phyloP scores from a whole-genome alignment of 1,140 invertebrate genomes.

The Lasaia peninsularis region DNA sequence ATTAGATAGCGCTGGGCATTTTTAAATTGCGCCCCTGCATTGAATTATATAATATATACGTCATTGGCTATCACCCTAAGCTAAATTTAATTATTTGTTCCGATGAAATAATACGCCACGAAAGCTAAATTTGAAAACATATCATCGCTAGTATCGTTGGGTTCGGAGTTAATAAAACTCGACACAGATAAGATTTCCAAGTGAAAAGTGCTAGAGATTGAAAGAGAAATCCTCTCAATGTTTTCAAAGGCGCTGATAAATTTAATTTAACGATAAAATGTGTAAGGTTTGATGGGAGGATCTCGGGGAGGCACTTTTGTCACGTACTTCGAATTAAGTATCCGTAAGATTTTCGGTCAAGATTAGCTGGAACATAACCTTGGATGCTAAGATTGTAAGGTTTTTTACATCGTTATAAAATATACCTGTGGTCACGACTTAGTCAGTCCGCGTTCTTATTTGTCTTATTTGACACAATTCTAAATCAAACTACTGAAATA shows the following conservation, averaged over 20 bases:
- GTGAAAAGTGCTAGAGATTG: conserved; percentile 10
- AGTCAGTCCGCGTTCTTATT: too few species aligned
- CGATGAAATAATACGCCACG: neutral
- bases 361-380: neutral
- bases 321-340: conserved; percentile 1
- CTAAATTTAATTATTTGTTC: too few species aligned
- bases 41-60: too few species aligned
- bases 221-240: conserved; percentile 7
- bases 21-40: too few species aligned
- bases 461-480: too few species aligned
- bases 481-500: too few species aligned
- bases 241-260: conserved; percentile 9
- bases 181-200: conserved; percentile 6
- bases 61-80: too few species aligned
- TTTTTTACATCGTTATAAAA: too few species aligned
- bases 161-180: neutral
- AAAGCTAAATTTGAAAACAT: neutral
- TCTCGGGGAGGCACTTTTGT: neutral
- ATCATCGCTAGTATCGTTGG: neutral
- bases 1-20: too few species aligned
- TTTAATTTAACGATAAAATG: conserved; percentile 12
- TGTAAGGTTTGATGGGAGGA: conserved; percentile 3
- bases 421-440: too few species aligned
- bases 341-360: conserved; percentile 1
- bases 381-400: too few species aligned